Base-by-base conservation (phyloP, 2,797 vertebrate genomes). In the Helostoma temminkii region DNA sequence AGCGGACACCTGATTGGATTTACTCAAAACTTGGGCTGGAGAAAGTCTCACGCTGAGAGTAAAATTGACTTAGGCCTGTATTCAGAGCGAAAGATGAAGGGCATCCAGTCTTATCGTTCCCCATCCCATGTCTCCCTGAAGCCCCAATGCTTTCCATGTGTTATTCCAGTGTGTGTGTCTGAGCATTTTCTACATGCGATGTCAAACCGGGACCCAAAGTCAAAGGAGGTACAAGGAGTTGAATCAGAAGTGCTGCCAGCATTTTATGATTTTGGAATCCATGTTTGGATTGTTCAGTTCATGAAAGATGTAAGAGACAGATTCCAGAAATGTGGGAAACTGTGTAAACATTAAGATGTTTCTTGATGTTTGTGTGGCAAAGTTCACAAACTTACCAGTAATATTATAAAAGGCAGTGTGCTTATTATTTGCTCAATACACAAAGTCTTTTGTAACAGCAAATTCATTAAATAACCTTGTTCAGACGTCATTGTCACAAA, bases 1-100 rank as follows among this genome's bases (percentile, higher is more conserved):
- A 72, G 80, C n/a, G 43, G 87, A 90, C 90, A 92, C 87, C 88
- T 93, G 93, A 94, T 93, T 93, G 87, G 91, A 93, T 94, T 93
- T 93, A 86, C 84, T 86, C 81, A 88, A 92, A 92, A 92, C 78
- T 85, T 86, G 81, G 89, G 86, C 92, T 71, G 80, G 66, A 92
- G 89, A 90, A 90, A 87, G 82, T 83, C 86, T 89, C 91, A 91
- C n/a, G 88, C 93, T 92, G 92, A 54, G 93, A 93, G 89, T 88
- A 92, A 91, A 92, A 94, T 93, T 93, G 91, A 93, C 90, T 93
- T 90, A 91, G 90, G 91, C 86, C 86, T 66, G 82, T 78, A 86
- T 90, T 91, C 89, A 79, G 85, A 85, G 86, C 63, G 79, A 74
- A 85, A 90, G 90, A 94, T 92, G 90, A 94, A 91, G 88, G 90